Evolutionary conservation across 2,888 invertebrate species (phyloP).

Genomic region (Pyrgus malvae): DNA sequence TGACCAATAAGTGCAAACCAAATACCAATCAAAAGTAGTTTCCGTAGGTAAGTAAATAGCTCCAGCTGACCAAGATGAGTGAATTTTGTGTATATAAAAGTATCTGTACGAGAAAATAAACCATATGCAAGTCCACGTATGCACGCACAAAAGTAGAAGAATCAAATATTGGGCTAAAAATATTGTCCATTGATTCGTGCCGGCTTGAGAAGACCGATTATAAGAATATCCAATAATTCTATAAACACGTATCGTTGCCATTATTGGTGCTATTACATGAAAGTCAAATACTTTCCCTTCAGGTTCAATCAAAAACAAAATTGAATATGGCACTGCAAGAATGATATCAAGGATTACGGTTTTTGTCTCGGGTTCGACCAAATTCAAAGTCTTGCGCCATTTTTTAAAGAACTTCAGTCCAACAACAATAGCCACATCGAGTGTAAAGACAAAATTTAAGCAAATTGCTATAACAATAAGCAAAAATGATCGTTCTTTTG

Average conservation of each 20-base stretch:
- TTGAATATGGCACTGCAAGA: constrained; percentile 62
- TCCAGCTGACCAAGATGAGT: constrained; percentile 63
- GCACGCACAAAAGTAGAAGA: constrained; percentile 66
- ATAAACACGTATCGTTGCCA: constrained; percentile 63
- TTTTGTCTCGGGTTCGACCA: constrained; percentile 64
- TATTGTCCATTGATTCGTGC: constrained; percentile 74
- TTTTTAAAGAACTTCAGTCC: constrained; percentile 67
- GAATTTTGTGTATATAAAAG: constrained; percentile 57
- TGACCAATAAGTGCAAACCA: constrained; percentile 72
- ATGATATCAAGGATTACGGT: constrained; percentile 58
- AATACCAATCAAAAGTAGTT: constrained; percentile 67
- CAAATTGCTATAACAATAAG: constrained; percentile 53
- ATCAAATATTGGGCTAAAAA: constrained; percentile 74
- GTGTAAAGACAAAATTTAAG: constrained; percentile 58
- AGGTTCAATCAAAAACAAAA: constrained; percentile 54
- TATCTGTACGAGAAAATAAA: constrained; percentile 64
- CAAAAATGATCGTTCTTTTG: constrained; percentile 50
- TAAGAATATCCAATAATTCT: constrained; percentile 69
- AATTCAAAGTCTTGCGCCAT: constrained; percentile 72
- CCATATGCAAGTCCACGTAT: constrained; percentile 75
- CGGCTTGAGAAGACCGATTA: constrained; percentile 67
- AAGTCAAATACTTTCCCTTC: constrained; percentile 47
- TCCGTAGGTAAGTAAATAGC: constrained; percentile 64
- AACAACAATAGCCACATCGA: constrained; percentile 60
- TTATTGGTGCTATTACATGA: constrained; percentile 60